These are phyloP conservation scores for Hyposmocoma kahamanoa DNA, from an alignment of 1,140 invertebrate genomes.

Conservation along the genomic window DNA sequence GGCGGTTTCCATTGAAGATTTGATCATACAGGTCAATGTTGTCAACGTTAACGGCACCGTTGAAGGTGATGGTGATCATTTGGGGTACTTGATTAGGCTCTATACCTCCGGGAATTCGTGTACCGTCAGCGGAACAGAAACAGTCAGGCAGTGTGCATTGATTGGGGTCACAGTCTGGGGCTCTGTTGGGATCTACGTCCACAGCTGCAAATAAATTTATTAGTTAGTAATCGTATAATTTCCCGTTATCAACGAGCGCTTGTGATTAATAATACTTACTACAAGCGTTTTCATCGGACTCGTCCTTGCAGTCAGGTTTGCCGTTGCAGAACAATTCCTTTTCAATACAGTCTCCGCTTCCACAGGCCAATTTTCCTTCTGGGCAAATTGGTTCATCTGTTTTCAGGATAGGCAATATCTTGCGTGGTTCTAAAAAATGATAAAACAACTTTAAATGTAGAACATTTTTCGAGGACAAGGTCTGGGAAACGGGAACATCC, in stretches of 20 bases:
- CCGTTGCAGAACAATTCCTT: conserved; percentile 95
- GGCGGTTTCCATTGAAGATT: conserved; percentile 88
- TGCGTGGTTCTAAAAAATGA: conserved; percentile 84
- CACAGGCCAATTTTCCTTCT: conserved; percentile 90
- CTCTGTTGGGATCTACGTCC: conserved; percentile 88
- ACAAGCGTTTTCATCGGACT: conserved; percentile 96
- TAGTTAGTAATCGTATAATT: no score
- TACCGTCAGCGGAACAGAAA: conserved; percentile 95
- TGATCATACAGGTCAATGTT: conserved; percentile 95
- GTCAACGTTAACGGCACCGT: conserved; percentile 94
- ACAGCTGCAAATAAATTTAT: conserved; percentile 77
- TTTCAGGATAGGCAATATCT: conserved; percentile 89
- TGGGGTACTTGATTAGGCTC: conserved; percentile 91
- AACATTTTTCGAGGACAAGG: no score
- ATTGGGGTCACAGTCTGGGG: conserved; percentile 90
- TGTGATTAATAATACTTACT: conserved; percentile 79
- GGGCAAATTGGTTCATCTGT: conserved; percentile 93
- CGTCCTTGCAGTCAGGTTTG: conserved; percentile 93
- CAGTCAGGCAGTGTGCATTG: conserved; percentile 93
- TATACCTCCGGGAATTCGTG: conserved; percentile 87
- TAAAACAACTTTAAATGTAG: no score
- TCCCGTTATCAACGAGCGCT: no score
- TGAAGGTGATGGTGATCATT: conserved; percentile 96
- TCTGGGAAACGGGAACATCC: no score
- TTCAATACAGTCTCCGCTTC: conserved; percentile 91